Percentiles rank a stretch among this genome's conserved stretches.
Conservation (phyloP, 2,113 vertebrate species). For the Pachypanchax playfairii region DNA sequence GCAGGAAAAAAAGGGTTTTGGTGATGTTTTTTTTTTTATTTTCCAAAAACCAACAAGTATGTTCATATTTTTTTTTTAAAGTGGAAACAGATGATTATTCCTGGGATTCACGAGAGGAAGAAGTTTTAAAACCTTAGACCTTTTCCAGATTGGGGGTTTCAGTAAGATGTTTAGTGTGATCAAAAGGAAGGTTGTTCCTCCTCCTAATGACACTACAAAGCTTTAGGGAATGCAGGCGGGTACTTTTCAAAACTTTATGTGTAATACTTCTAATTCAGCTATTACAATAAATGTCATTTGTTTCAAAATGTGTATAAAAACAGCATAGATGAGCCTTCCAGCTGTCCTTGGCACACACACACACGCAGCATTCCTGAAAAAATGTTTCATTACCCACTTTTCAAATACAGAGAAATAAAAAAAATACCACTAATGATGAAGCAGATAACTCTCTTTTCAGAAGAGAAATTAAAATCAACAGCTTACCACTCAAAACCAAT, state of each 20-base stretch:
- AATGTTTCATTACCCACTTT: neutral
- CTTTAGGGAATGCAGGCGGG: no score
- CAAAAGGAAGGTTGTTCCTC: no score
- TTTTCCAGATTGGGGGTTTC: neutral
- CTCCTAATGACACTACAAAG: no score
- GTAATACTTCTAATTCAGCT: neutral
- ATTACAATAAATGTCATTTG: neutral
- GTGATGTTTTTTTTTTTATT: no score
- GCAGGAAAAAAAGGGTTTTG: neutral
- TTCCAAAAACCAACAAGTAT: no score
- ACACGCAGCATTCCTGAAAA: neutral
- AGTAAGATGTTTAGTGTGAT: no score
- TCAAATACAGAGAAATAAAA: neutral
- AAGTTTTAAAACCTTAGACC: neutral
- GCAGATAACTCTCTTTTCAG: neutral
- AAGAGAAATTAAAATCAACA: neutral
- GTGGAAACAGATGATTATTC: neutral
- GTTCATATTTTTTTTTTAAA: neutral
- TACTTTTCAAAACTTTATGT: neutral
- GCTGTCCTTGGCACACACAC: neutral
- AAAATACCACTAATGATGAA: neutral
- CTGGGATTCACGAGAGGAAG: no score
- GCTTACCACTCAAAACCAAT: neutral
- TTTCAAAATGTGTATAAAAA: neutral
- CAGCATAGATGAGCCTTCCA: neutral